Conservation (phyloP, 2,797 vertebrate genomes). For the Setipinna tenuifilis region DNA sequence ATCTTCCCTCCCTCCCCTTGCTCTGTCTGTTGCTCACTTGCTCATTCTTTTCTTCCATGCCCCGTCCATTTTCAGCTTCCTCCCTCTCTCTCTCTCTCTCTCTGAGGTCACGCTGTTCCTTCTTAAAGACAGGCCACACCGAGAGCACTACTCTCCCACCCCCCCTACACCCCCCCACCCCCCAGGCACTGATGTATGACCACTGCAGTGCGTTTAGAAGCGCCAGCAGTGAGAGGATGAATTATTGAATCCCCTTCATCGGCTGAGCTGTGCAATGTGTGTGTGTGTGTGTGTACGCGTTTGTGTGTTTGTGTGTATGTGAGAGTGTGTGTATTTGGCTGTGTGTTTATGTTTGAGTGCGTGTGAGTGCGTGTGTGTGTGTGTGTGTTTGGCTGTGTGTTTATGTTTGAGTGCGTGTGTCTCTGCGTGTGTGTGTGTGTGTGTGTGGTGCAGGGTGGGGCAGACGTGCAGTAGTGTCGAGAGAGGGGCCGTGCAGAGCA, state of each 20-base stretch:
- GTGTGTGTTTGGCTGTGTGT: neutral
- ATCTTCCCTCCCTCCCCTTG: neutral
- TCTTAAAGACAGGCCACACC: conserved; percentile 20
- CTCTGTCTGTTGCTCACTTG: too few species aligned
- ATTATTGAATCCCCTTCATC: conserved; percentile 24
- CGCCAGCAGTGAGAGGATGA: conserved; percentile 24
- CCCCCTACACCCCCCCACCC: neutral
- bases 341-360: too few species aligned
- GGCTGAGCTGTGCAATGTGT: neutral
- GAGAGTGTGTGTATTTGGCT: neutral
- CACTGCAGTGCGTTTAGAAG: neutral
- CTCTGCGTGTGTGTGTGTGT: neutral
- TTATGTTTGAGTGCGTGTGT: neutral
- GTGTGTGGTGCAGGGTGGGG: neutral
- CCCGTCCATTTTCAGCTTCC: too few species aligned
- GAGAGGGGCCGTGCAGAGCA: conserved; percentile 48
- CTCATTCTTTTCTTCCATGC: too few species aligned
- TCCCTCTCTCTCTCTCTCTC: neutral
- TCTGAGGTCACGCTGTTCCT: neutral
- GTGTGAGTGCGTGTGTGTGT: too few species aligned
- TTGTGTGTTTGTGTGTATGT: too few species aligned
- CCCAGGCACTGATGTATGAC: conserved; percentile 25
- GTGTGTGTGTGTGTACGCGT: neutral
- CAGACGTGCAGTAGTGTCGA: neutral
- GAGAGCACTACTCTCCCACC: neutral